Conservation (phyloP, 2,797 vertebrate species). For the Sebastes cheni region DNA sequence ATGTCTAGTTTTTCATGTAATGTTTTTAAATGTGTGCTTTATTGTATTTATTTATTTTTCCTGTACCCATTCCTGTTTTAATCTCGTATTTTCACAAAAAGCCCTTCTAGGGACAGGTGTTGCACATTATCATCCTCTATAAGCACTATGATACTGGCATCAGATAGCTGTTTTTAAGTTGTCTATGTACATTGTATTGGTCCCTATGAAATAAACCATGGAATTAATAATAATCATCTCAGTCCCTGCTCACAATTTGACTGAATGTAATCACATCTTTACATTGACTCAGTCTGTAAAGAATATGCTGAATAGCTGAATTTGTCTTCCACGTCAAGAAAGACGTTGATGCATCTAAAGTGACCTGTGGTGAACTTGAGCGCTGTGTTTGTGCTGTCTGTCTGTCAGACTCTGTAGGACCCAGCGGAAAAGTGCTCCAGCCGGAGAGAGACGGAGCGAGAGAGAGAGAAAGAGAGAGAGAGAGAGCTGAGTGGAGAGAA, state of each 20-base stretch:
- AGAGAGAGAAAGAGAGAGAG: conserved; percentile 59
- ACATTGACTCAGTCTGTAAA: not conserved
- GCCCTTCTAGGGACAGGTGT: no score
- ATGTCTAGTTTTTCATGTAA: no score
- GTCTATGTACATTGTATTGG: no score
- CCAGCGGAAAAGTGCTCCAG: conserved; percentile 79
- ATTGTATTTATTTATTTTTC: no score
- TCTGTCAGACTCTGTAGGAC: conserved; percentile 79
- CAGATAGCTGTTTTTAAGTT: no score
- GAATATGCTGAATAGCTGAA: not conserved
- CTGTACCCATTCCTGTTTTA: no score
- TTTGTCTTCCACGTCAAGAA: not conserved
- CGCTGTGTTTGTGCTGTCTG: conserved; percentile 8
- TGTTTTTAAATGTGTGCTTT: no score
- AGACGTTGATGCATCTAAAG: conserved; percentile 11
- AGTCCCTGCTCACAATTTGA: not conserved
- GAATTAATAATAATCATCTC: not conserved
- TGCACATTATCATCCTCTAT: no score
- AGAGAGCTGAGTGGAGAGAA: conserved; percentile 67
- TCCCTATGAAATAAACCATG: no score
- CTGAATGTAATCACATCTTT: not conserved
- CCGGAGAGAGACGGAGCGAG: conserved; percentile 54
- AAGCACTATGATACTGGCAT: no score
- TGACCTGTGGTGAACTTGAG: conserved; percentile 79
- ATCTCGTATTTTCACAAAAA: no score